These are phyloP conservation scores for Hipposideros larvatus DNA, from an alignment of 2,797 vertebrate species.

Conservation along the genomic window DNA sequence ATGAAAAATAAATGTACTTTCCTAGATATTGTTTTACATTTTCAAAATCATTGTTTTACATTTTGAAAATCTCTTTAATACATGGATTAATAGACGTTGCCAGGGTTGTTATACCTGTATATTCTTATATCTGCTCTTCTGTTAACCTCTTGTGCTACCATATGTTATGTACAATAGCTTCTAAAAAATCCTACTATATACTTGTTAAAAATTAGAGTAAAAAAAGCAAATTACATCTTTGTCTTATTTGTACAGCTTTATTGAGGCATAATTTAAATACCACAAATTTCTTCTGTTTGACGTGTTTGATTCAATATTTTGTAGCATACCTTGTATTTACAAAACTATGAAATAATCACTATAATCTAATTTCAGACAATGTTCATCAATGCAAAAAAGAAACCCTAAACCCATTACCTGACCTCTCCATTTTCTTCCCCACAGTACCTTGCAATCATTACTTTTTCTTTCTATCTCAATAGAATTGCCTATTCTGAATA, in stretches of 20 bases:
- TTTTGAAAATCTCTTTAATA: background rate
- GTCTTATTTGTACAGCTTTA: background rate
- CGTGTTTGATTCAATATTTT: background rate
- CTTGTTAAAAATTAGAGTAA: background rate
- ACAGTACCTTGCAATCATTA: background rate
- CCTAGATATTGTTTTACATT: background rate
- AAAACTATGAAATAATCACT: background rate
- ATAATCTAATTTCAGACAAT: slow-evolving; percentile 29
- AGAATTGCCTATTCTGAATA: background rate
- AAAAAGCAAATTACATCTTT: background rate
- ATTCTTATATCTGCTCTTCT: background rate
- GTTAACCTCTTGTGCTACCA: background rate
- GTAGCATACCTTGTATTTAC: background rate
- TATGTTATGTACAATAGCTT: background rate
- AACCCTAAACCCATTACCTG: background rate
- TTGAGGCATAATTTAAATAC: background rate
- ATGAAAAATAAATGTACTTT: background rate
- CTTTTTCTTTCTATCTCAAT: background rate
- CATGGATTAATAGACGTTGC: background rate
- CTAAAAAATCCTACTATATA: background rate
- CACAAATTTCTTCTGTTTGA: background rate
- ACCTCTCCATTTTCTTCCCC: background rate
- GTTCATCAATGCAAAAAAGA: background rate
- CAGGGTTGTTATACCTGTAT: background rate
- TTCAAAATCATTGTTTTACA: background rate